phyloP scores from a whole-genome alignment of 2,797 vertebrate genomes.

The Masticophis lateralis region DNA sequence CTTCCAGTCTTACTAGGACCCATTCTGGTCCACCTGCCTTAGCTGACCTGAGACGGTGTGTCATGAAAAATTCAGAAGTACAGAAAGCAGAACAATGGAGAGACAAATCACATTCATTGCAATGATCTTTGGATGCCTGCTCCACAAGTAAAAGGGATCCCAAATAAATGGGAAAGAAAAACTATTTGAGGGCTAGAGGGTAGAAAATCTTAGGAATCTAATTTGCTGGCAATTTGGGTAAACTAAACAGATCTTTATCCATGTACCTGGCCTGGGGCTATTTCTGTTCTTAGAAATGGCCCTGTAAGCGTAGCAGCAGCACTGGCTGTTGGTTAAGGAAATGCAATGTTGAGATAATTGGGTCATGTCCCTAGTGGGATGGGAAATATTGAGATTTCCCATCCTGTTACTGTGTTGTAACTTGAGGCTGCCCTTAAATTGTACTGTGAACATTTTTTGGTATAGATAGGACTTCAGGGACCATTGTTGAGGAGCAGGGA shows the following conservation, averaged over 20 bases:
- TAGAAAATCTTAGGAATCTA: neutral
- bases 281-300: neutral
- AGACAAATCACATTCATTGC: neutral
- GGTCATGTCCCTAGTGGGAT: neutral
- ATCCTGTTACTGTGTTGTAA: neutral
- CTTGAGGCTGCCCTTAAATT: neutral
- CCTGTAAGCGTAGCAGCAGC: neutral
- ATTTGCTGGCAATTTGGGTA: neutral
- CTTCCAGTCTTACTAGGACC: neutral
- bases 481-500: neutral
- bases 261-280: neutral
- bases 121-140: neutral
- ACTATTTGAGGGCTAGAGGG: neutral
- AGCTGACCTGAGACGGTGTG: neutral
- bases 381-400: neutral
- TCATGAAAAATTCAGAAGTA: neutral
- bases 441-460: neutral
- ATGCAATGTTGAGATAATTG: neutral
- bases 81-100: neutral
- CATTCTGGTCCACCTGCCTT: neutral
- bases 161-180: neutral
- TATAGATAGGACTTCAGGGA: neutral
- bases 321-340: neutral
- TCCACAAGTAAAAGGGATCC: neutral
- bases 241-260: neutral